Percentiles rank a stretch among this genome's conserved stretches.
Evolutionary conservation across 1,140 invertebrate genomes (phyloP).

Genomic region (Phymastichus coffea): DNA sequence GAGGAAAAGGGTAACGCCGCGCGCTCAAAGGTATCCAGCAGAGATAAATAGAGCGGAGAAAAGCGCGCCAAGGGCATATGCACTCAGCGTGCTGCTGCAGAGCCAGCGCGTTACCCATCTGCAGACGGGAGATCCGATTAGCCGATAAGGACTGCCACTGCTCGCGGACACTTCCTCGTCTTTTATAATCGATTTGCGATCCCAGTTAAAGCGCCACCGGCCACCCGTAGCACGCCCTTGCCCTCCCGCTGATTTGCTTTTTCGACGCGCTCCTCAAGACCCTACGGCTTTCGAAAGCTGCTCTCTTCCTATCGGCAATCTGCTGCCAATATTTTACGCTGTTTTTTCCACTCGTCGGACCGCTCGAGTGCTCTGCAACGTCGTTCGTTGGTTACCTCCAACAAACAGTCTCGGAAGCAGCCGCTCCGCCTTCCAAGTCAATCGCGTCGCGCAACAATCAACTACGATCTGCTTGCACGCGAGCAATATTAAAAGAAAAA

Average conservation of each 20-base stretch:
- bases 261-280: no score
- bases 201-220: constrained; percentile 9
- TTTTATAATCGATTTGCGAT: constrained; percentile 15
- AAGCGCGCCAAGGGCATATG: constrained; percentile 47
- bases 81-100: constrained; percentile 52
- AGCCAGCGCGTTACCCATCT: constrained; percentile 37
- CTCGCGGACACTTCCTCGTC: no score
- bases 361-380: not conserved
- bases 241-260: not conserved
- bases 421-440: no score
- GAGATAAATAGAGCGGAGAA: constrained; percentile 51
- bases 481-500: no score
- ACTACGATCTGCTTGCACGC: no score
- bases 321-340: not conserved
- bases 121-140: constrained; percentile 46
- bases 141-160: constrained; percentile 43
- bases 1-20: constrained; percentile 45
- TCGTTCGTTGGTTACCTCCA: no score
- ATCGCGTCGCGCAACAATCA: no score
- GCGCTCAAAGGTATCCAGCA: constrained; percentile 56
- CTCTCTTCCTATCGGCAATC: no score
- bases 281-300: no score
- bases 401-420: no score
- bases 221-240: no score
- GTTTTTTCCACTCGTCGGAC: not conserved